phyloP scores from a whole-genome alignment of 2,888 invertebrate genomes.

The Xestia rhomboidea region DNA sequence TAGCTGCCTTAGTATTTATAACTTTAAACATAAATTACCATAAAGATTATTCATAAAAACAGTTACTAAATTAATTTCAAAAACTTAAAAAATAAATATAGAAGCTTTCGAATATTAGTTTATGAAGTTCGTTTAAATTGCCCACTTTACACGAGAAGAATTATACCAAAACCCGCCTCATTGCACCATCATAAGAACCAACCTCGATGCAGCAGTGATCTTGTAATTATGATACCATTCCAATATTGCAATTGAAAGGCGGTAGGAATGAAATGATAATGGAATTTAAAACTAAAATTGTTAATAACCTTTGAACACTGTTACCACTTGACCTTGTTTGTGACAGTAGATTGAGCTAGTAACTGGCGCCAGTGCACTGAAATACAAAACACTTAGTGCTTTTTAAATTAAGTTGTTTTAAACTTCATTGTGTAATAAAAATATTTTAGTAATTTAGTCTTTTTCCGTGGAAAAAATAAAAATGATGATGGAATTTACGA shows the following conservation, averaged over 20 bases:
- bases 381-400: neutral
- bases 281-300: constrained; percentile 40
- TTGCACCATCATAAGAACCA: neutral
- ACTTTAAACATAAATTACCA: neutral
- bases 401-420: constrained; percentile 1
- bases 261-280: constrained; percentile 27
- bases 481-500: neutral
- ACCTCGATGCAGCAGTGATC: neutral
- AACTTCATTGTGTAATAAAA: neutral
- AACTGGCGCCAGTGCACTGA: constrained; percentile 23
- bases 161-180: neutral
- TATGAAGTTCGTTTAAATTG: neutral
- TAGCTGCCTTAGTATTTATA: neutral
- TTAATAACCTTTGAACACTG: constrained; percentile 45
- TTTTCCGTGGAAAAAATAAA: neutral
- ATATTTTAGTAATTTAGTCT: neutral
- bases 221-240: neutral
- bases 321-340: constrained; percentile 45
- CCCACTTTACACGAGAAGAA: neutral
- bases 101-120: neutral
- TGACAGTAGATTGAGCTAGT: constrained; percentile 40
- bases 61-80: neutral
- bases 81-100: too few relatives aligned
- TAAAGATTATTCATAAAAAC: neutral
- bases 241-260: constrained; percentile 36